phyloP scores from a whole-genome alignment of 2,888 invertebrate species.

The Diarsia rubi region DNA sequence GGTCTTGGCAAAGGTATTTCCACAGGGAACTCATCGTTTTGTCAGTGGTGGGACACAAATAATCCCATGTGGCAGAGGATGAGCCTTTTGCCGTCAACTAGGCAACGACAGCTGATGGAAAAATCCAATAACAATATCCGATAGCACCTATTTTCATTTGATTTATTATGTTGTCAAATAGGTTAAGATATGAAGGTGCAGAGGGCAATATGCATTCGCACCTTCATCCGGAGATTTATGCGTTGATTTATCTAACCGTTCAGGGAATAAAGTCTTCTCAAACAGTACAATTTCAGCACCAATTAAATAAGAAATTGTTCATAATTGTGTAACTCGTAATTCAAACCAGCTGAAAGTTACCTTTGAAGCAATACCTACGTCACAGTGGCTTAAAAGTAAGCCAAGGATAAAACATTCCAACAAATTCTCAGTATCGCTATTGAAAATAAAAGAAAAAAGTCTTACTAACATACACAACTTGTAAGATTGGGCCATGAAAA shows the following conservation, averaged over 20 bases:
- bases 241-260: background rate
- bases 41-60: background rate
- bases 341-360: slow-evolving; percentile 15
- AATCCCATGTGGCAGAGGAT: background rate
- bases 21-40: background rate
- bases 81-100: background rate
- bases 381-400: slow-evolving; percentile 24
- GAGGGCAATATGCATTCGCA: background rate
- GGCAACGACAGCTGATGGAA: background rate
- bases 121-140: background rate
- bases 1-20: background rate
- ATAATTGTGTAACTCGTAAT: background rate
- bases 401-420: slow-evolving; percentile 41
- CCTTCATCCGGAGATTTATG: background rate
- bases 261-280: background rate
- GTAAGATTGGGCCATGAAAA: slow-evolving; percentile 52
- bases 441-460: slow-evolving; percentile 40
- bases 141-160: background rate
- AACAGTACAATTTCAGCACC: background rate
- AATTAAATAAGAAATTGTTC: background rate
- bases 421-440: slow-evolving; percentile 29
- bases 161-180: background rate
- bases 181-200: background rate
- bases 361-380: slow-evolving; percentile 6
- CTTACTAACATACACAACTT: slow-evolving; percentile 44